Evolutionary conservation across 2,797 vertebrate genomes (phyloP).

Genomic region (Meda fulgida): DNA sequence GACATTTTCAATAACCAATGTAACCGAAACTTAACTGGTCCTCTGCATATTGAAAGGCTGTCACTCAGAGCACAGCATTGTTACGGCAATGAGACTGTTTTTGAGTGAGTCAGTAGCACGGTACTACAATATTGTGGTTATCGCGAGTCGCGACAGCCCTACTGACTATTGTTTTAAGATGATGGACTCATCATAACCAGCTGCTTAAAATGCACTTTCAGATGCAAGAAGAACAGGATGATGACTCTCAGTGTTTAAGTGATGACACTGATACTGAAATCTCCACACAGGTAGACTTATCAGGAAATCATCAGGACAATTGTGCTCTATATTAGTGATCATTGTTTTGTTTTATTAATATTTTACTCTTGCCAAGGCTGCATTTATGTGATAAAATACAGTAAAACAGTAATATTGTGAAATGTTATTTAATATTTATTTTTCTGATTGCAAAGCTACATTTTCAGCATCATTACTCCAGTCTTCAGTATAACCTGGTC

Average conservation of each 20-base stretch:
- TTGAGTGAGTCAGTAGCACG: too few relatives aligned
- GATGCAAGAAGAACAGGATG: constrained; percentile 87
- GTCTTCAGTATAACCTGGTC: background rate
- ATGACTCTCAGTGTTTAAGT: constrained; percentile 88
- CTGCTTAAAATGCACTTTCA: constrained; percentile 53
- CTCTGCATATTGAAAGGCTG: too few relatives aligned
- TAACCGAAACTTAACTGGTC: too few relatives aligned
- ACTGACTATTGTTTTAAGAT: background rate
- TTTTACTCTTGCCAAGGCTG: background rate
- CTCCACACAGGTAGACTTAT: constrained; percentile 81
- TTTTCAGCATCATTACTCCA: constrained; percentile 2
- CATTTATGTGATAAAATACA: background rate
- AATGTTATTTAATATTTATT: background rate
- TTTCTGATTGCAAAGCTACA: background rate
- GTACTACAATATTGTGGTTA: too few relatives aligned
- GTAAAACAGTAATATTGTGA: background rate
- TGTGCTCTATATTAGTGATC: background rate
- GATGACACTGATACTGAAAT: constrained; percentile 92
- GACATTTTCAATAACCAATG: too few relatives aligned
- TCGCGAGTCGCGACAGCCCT: too few relatives aligned
- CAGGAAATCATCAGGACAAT: background rate
- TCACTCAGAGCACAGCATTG: too few relatives aligned
- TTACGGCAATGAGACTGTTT: too few relatives aligned
- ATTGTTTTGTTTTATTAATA: background rate
- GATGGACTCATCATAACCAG: background rate